Evolutionary conservation across 2,797 vertebrate species (phyloP).

Genomic region (Manis pentadactyla): DNA sequence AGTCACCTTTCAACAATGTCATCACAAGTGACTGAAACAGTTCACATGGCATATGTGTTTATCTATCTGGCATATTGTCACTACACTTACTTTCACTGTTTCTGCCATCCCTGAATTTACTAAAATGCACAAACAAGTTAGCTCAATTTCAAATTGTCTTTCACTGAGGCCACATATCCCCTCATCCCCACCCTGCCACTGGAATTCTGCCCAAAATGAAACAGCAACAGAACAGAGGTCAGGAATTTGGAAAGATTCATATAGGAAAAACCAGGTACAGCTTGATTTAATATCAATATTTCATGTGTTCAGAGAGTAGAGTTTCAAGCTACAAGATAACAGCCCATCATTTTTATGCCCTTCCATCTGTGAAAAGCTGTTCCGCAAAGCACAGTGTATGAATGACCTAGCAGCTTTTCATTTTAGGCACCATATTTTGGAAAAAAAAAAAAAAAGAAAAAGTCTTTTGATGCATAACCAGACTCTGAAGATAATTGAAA

Average conservation of each 20-base stretch:
- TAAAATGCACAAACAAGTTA: conserved; percentile 46
- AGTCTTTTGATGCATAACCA: conserved; percentile 85
- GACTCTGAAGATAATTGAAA: conserved; percentile 83
- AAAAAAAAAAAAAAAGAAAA: conserved; percentile 78
- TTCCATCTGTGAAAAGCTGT: conserved; percentile 88
- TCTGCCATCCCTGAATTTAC: conserved; percentile 56
- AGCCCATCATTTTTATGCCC: conserved; percentile 87
- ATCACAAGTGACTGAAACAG: conserved; percentile 70
- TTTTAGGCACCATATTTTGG: conserved; percentile 82
- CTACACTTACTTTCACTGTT: conserved; percentile 65
- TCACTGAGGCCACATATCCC: conserved; percentile 24
- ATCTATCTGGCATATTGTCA: conserved; percentile 28
- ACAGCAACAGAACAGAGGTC: conserved; percentile 85
- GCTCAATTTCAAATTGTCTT: conserved; percentile 75
- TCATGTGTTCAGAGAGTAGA: conserved; percentile 86
- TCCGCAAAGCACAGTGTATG: conserved; percentile 83
- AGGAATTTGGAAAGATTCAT: conserved; percentile 85
- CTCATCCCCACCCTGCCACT: conserved; percentile 25
- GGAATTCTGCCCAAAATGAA: conserved; percentile 85
- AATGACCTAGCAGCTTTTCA: conserved; percentile 85
- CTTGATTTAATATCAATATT: conserved; percentile 89
- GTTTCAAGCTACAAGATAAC: conserved; percentile 86
- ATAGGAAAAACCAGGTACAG: conserved; percentile 85
- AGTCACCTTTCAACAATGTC: conserved; percentile 36
- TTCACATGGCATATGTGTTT: conserved; percentile 72